These are phyloP conservation scores for Drosophila obscura DNA, from an alignment of 1,140 invertebrate genomes.

Conservation along the genomic window DNA sequence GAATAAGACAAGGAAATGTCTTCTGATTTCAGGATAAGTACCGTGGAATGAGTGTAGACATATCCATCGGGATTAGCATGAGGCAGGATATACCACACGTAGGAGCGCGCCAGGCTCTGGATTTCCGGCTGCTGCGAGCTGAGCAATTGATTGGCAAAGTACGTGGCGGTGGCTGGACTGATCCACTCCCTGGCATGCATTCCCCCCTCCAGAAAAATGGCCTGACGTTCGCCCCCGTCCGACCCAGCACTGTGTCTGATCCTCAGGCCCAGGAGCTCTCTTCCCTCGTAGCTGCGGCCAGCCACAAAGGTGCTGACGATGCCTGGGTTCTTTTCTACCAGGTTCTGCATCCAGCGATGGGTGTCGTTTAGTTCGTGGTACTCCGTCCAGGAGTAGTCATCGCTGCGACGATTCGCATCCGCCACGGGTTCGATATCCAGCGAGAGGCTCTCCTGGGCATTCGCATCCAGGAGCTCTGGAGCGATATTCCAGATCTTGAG, in stretches of 20 bases:
- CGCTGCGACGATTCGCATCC: constrained; percentile 42
- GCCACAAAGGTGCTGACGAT: constrained; percentile 84
- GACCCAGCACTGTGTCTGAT: constrained; percentile 71
- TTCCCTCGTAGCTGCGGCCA: constrained; percentile 86
- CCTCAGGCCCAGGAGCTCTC: constrained; percentile 87
- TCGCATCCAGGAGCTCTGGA: constrained; percentile 52
- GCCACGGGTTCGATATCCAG: constrained; percentile 54
- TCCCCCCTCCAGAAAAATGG: constrained; percentile 85
- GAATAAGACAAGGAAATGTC: not conserved
- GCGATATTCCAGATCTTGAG: constrained; percentile 12
- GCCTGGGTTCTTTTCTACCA: constrained; percentile 81
- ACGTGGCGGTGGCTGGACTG: constrained; percentile 88
- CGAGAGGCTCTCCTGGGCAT: constrained; percentile 83
- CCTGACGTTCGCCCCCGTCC: constrained; percentile 76
- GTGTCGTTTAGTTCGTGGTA: constrained; percentile 85
- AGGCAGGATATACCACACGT: constrained; percentile 90
- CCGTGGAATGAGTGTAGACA: constrained; percentile 87
- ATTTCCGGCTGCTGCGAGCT: constrained; percentile 84
- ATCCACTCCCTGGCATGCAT: constrained; percentile 92
- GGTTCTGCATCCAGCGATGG: constrained; percentile 84
- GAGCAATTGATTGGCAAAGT: constrained; percentile 87
- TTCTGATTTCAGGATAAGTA: not conserved
- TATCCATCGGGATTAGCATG: constrained; percentile 92
- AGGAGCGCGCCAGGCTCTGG: constrained; percentile 85
- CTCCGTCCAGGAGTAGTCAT: constrained; percentile 71